Conservation (phyloP, 2,113 vertebrate genomes). For the Ariopsis seemanni region DNA sequence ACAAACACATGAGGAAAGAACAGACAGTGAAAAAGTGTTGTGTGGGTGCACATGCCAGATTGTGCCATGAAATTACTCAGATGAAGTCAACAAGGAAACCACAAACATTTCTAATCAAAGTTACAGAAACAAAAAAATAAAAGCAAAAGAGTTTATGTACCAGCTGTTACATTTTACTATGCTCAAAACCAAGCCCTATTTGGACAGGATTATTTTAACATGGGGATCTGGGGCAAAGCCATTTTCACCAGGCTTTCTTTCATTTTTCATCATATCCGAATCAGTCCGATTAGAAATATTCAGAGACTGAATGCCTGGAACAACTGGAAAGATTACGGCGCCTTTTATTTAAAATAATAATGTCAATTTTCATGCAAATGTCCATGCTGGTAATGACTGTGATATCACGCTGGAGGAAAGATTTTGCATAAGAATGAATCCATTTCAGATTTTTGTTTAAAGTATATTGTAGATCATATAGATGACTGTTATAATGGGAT, state of each 20-base stretch:
- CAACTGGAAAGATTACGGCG: background rate
- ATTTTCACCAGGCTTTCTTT: background rate
- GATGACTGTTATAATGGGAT: background rate
- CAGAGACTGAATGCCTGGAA: background rate
- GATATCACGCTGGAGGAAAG: background rate
- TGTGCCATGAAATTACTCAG: conserved; percentile 17
- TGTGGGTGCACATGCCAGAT: conserved; percentile 4
- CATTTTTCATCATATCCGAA: background rate
- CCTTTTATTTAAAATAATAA: background rate
- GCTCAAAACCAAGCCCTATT: background rate
- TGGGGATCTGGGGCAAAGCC: background rate
- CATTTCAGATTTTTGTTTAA: background rate
- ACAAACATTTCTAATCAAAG: conserved; percentile 10
- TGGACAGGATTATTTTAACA: background rate
- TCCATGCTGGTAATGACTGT: too few species aligned
- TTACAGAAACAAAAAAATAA: background rate
- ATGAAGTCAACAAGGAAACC: background rate
- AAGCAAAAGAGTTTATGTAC: conserved; percentile 3
- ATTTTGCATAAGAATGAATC: background rate
- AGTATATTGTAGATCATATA: background rate
- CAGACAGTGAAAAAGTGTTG: background rate
- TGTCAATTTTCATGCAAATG: background rate
- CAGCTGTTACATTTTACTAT: background rate
- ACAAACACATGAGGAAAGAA: conserved; percentile 5
- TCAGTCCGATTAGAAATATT: background rate